Base-by-base conservation (phyloP, 2,888 invertebrate species). In the Zygogramma bicolorata region DNA sequence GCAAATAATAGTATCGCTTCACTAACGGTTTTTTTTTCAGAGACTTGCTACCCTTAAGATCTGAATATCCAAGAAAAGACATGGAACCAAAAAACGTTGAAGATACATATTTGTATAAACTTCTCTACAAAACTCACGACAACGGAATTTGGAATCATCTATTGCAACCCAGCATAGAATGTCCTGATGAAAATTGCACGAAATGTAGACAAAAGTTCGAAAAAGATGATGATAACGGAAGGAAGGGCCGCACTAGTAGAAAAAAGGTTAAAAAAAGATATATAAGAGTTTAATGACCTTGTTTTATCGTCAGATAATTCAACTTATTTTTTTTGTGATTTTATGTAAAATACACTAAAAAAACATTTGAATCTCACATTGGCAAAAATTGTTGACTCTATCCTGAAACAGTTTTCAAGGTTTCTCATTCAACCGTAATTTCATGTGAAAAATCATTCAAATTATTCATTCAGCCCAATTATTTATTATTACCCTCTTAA, bases 21-120 rank as follows among this genome's bases (percentile, higher is more conserved):
- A 15, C 18, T 46, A 20, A 18, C 7, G 20, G 65, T 27, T n/a
- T 65, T 59, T 29, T 42, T 71, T 71, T 46, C 18, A 80, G 77
- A 34, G 84, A 84, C 68, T 42, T 84, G 34, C 34, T 78, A 22
- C 84, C 84, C 0, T 70, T 84, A 42, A 75, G 79, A 60, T 72
- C 83, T 0, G 84, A 84, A 75, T 84, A 84, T 71, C 84, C 84
- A 2, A 73, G 83, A 40, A 76, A 74, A 69, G 81, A 82, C 22
- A 20, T 46, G 1, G 10, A 3, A 8, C 20, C 46, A 38, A 73
- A 53, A 31, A 68, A 77, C 10, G 62, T 79, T 2, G 74, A 78
- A n/a, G 74, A 76, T 27, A 78, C 79, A 3, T 79, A 81, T 29
- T 61, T 83, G 7, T 79, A 80, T 62, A 77, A 80, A 61, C 73